A percentile compares a stretch with the other conserved stretches of the same genome.
phyloP scores from a whole-genome alignment of 2,888 invertebrate species.

The Rhopalosiphum nymphaeae region DNA sequence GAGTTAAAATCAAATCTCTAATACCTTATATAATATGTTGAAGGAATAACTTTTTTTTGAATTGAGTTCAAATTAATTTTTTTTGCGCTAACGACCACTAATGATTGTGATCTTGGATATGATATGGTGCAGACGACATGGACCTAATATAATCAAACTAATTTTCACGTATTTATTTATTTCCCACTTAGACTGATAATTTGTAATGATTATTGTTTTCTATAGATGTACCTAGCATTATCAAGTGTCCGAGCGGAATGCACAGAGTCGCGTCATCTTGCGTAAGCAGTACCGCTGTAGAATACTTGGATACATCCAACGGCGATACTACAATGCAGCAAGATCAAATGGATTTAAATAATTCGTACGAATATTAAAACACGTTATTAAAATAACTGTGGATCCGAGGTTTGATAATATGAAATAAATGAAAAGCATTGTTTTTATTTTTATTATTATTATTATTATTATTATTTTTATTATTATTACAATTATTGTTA shows the following conservation, averaged over 20 bases:
- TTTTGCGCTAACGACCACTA: neutral
- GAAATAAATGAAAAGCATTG: slow-evolving; percentile 9
- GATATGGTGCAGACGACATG: neutral
- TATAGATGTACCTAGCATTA: slow-evolving; percentile 2
- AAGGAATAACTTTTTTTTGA: neutral
- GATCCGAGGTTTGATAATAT: neutral
- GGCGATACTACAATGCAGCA: neutral
- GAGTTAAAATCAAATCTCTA: neutral
- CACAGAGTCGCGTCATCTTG: neutral
- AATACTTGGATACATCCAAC: neutral
- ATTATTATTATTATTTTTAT: slow-evolving; percentile 5
- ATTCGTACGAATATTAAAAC: slow-evolving; percentile 20
- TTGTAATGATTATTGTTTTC: neutral
- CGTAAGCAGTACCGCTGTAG: neutral
- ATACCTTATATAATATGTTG: neutral
- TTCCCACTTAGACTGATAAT: neutral
- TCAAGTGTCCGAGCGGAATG: neutral
- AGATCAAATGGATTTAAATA: neutral
- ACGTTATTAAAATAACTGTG: neutral
- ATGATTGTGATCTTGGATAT: neutral
- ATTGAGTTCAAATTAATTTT: neutral
- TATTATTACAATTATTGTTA: neutral
- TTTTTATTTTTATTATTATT: slow-evolving; percentile 39
- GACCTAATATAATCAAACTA: neutral
- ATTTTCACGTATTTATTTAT: neutral